Conservation (phyloP, 2,888 invertebrate genomes). For the Auanema freiburgensis region DNA sequence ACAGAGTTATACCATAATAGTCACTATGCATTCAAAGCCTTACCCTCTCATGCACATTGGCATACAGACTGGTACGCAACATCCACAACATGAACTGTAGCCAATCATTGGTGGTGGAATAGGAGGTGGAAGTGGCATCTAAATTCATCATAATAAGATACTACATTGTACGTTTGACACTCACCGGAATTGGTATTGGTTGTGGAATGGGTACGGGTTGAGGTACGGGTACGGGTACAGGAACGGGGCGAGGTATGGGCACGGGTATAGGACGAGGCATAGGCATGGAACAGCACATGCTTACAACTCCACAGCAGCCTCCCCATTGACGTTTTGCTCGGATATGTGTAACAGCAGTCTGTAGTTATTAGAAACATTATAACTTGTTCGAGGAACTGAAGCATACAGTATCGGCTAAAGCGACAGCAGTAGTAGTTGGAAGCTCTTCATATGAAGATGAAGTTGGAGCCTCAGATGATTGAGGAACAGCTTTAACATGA, state of each 20-base stretch:
- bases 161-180: too few relatives aligned
- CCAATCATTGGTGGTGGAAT: slow-evolving; percentile 33
- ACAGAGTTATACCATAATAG: background rate
- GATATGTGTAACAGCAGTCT: slow-evolving; percentile 18
- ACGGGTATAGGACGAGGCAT: slow-evolving; percentile 16
- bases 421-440: too few relatives aligned
- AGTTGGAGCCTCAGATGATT: too few relatives aligned
- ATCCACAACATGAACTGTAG: slow-evolving; percentile 39
- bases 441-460: too few relatives aligned
- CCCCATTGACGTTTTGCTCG: slow-evolving; percentile 43
- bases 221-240: too few relatives aligned
- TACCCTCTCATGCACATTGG: slow-evolving; percentile 50
- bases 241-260: too few relatives aligned
- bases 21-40: background rate
- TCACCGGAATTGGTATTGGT: slow-evolving; percentile 27
- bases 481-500: too few relatives aligned
- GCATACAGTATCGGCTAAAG: too few relatives aligned
- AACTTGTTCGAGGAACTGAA: background rate
- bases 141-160: too few relatives aligned
- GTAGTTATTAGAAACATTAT: background rate
- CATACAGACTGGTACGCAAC: slow-evolving; percentile 53
- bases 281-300: slow-evolving; percentile 41
- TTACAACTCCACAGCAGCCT: slow-evolving; percentile 30
- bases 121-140: slow-evolving; percentile 28
- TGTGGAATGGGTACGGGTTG: slow-evolving; percentile 14